phyloP scores from a whole-genome alignment of 2,113 vertebrate genomes.

The Lepisosteus osseus region DNA sequence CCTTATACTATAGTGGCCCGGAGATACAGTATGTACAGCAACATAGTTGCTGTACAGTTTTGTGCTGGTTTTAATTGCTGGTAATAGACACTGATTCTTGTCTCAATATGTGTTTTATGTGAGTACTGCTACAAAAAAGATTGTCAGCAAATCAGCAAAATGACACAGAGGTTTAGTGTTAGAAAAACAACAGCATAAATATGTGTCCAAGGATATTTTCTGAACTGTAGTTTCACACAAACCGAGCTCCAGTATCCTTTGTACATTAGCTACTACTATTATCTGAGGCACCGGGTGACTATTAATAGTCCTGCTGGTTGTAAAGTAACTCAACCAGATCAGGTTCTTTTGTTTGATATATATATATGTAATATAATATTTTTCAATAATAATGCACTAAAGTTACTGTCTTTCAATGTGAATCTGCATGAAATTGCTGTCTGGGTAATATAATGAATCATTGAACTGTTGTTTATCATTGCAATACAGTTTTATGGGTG shows the following conservation, averaged over 20 bases:
- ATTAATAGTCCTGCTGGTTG: conserved; percentile 67
- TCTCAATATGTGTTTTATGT: no score
- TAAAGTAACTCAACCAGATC: conserved; percentile 64
- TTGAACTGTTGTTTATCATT: conserved; percentile 59
- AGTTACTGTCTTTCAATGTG: conserved; percentile 56
- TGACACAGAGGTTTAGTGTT: no score
- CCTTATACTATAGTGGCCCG: no score
- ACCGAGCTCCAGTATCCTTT: conserved; percentile 46
- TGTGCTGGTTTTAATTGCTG: no score
- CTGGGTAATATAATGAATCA: conserved; percentile 71
- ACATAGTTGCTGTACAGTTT: no score
- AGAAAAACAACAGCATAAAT: no score
- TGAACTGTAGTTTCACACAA: neutral
- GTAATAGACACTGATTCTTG: no score
- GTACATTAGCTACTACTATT: conserved; percentile 48
- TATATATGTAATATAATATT: conserved; percentile 74
- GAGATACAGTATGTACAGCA: no score
- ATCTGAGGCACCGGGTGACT: conserved; percentile 57
- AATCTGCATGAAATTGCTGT: conserved; percentile 79
- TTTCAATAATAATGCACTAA: conserved; percentile 64
- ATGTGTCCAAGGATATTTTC: no score
- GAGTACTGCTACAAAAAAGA: no score
- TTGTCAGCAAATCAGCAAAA: no score
- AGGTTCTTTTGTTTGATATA: conserved; percentile 70
- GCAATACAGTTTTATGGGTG: conserved; percentile 53